Evolutionary conservation across 2,113 vertebrate species (phyloP).

Genomic region (Scopus umbretta): DNA sequence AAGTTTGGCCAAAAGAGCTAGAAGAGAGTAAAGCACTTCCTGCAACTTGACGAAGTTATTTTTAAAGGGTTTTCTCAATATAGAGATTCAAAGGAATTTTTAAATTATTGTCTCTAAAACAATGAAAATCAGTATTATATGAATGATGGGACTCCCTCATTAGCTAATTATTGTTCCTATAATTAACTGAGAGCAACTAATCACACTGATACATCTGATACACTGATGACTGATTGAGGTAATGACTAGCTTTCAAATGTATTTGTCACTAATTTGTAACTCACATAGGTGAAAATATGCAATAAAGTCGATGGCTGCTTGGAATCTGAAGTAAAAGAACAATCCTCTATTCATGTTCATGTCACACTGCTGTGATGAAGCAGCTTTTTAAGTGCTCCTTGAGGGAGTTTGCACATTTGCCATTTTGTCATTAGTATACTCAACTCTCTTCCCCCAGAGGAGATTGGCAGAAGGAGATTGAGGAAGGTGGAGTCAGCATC

Average conservation of each 20-base stretch:
- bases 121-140: neutral
- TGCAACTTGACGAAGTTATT: neutral
- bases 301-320: neutral
- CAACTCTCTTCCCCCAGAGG: neutral
- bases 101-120: neutral
- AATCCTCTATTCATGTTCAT: neutral
- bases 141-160: neutral
- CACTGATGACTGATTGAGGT: neutral
- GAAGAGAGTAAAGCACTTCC: neutral
- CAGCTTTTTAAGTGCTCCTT: neutral
- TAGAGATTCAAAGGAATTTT: neutral
- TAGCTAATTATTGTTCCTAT: conserved; percentile 38
- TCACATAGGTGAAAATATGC: conserved; percentile 11
- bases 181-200: conserved; percentile 46
- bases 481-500: neutral
- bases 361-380: neutral
- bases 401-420: neutral
- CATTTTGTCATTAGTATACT: neutral
- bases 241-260: conserved; percentile 20
- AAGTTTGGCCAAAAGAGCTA: neutral
- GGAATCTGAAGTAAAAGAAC: neutral
- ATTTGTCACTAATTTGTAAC: conserved; percentile 37
- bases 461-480: neutral
- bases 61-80: neutral
- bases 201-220: neutral